A percentile compares a stretch with the other conserved stretches of the same genome.
Evolutionary conservation across 2,113 vertebrate genomes (phyloP).

Genomic region (Orcinus orca): DNA sequence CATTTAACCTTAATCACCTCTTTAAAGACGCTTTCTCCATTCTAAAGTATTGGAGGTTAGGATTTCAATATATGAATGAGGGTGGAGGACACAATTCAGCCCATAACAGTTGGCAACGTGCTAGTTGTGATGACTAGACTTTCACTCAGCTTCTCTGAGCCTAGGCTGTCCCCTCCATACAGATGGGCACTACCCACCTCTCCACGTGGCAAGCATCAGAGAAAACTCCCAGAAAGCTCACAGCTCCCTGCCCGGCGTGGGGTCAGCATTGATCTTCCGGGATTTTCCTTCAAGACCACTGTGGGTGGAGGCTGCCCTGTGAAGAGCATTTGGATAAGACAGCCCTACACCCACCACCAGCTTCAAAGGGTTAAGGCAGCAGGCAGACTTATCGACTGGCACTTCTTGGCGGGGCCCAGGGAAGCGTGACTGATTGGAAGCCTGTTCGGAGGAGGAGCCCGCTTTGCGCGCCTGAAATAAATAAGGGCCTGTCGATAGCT

Average conservation of each 20-base stretch:
- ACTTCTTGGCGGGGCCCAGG: slow-evolving; percentile 81
- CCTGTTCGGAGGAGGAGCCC: slow-evolving; percentile 82
- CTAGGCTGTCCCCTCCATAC: background rate
- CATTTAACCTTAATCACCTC: background rate
- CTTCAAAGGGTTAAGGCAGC: slow-evolving; percentile 87
- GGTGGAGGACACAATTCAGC: background rate
- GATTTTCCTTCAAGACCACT: background rate
- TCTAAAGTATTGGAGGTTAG: background rate
- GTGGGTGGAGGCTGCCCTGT: slow-evolving; percentile 51
- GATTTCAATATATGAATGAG: background rate
- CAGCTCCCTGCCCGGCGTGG: accelerated
- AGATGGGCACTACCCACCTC: accelerated
- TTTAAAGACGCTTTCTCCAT: background rate
- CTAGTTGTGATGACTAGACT: background rate
- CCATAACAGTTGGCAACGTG: accelerated
- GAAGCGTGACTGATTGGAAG: slow-evolving; percentile 89
- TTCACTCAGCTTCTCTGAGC: background rate
- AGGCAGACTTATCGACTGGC: slow-evolving; percentile 81
- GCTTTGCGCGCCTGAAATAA: slow-evolving; percentile 84
- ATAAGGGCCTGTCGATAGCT: slow-evolving; percentile 87
- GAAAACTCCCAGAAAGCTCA: accelerated
- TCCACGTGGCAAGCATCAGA: background rate
- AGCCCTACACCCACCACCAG: slow-evolving; percentile 75
- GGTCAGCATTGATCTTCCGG: no score
- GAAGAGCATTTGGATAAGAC: slow-evolving; percentile 58